Conservation (phyloP, 2,797 vertebrate species). For the Siniperca obscura region DNA sequence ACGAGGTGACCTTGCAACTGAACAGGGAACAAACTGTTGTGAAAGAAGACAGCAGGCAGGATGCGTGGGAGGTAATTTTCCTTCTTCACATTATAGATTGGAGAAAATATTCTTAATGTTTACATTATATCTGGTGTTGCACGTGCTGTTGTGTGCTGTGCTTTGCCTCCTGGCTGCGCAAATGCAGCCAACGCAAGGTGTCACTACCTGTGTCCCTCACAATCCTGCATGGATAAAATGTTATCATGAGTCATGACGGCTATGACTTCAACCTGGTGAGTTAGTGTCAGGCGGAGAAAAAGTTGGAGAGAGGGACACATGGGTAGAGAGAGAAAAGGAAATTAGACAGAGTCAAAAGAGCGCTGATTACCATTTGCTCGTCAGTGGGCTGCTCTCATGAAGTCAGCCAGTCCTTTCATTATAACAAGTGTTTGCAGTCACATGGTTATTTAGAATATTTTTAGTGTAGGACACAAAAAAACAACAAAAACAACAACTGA, state of each 20-base stretch:
- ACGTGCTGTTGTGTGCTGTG: slow-evolving; percentile 16
- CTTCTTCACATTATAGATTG: slow-evolving; percentile 55
- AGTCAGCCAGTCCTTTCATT: slow-evolving; percentile 68
- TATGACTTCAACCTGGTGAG: slow-evolving; percentile 53
- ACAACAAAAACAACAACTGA: slow-evolving; percentile 42
- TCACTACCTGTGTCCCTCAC: slow-evolving; percentile 55
- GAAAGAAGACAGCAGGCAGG: slow-evolving; percentile 74
- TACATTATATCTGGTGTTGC: slow-evolving; percentile 44
- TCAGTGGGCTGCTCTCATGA: slow-evolving; percentile 63
- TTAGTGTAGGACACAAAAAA: slow-evolving; percentile 45
- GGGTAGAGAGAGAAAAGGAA: slow-evolving; percentile 52
- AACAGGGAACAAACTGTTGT: slow-evolving; percentile 77
- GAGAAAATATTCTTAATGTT: slow-evolving; percentile 58
- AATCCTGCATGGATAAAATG: slow-evolving; percentile 43
- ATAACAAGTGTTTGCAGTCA: slow-evolving; percentile 66
- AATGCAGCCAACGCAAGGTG: slow-evolving; percentile 30
- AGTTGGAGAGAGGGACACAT: slow-evolving; percentile 29
- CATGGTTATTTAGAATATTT: slow-evolving; percentile 64
- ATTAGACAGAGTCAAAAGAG: slow-evolving; percentile 73
- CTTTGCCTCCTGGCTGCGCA: slow-evolving; percentile 9
- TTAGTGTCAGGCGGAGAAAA: slow-evolving; percentile 44
- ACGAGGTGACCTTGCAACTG: slow-evolving; percentile 87
- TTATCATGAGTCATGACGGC: slow-evolving; percentile 51
- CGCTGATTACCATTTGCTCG: slow-evolving; percentile 69
- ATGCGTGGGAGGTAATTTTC: slow-evolving; percentile 82